Conservation (phyloP, 2,113 vertebrate genomes). For the Xenopus laevis region DNA sequence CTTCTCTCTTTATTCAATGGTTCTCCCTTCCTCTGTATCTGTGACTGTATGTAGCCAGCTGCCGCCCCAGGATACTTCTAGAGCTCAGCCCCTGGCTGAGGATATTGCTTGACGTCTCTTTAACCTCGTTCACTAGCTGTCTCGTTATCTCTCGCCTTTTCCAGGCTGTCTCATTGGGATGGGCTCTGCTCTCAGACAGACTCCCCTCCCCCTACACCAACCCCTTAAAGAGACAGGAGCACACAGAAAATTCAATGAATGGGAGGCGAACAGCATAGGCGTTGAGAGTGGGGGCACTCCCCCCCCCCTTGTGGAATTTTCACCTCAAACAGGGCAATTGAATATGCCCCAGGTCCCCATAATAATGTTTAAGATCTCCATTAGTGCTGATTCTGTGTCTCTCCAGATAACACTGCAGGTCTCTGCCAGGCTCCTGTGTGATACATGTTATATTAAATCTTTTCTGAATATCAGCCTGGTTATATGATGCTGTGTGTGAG, state of each 20-base stretch:
- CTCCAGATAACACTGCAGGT: no score
- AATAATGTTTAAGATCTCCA: no score
- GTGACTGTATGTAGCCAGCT: background rate
- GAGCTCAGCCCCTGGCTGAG: background rate
- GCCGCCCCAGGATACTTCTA: background rate
- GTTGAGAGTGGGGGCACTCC: background rate
- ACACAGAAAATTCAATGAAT: constrained; percentile 20
- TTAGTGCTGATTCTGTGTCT: no score
- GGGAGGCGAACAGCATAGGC: constrained; percentile 2
- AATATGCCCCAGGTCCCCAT: no score
- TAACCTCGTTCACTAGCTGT: background rate
- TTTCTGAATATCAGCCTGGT: no score
- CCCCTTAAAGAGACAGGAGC: constrained; percentile 32
- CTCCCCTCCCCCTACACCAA: constrained; percentile 28
- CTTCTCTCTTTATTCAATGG: background rate
- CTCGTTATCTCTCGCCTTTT: background rate
- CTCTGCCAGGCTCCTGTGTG: no score
- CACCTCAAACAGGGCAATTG: no score
- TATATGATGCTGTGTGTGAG: no score
- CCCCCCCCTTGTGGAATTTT: no score
- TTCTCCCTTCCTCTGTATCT: background rate
- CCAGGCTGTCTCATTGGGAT: constrained; percentile 34
- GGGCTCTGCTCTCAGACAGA: constrained; percentile 23
- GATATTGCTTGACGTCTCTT: background rate
- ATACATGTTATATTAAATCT: no score